phyloP scores from a whole-genome alignment of 2,797 vertebrate genomes.

The Anas flavirostris region DNA sequence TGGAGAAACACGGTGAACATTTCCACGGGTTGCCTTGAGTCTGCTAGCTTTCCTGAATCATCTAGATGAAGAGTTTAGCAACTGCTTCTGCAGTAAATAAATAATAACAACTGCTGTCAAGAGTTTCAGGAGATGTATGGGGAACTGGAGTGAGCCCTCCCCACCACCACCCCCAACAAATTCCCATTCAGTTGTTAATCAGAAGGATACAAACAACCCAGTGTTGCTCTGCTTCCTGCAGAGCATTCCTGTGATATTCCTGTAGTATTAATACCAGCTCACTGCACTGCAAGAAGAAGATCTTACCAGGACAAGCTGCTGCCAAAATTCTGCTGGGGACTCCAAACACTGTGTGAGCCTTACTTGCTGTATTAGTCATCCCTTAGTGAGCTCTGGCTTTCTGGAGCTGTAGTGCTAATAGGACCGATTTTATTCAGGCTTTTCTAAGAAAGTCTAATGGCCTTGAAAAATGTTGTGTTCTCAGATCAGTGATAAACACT shows the following conservation, averaged over 20 bases:
- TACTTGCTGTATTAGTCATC: not conserved
- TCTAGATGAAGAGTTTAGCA: not conserved
- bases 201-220: not conserved
- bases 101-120: not conserved
- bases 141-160: not conserved
- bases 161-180: not conserved
- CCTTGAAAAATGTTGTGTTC: not conserved
- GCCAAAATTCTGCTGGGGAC: not conserved
- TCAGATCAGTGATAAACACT: not conserved
- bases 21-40: not conserved
- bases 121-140: not conserved
- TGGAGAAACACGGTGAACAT: not conserved
- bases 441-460: not conserved
- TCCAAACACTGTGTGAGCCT: not conserved
- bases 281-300: fast-evolving
- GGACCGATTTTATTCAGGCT: not conserved
- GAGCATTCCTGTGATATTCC: no score
- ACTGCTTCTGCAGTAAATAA: not conserved
- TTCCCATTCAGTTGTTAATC: not conserved
- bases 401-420: not conserved
- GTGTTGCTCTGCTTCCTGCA: not conserved
- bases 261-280: not conserved
- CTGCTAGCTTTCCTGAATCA: not conserved
- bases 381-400: not conserved
- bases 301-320: not conserved